Conservation (phyloP, 2,113 vertebrate genomes). For the Ploceus nigricollis region DNA sequence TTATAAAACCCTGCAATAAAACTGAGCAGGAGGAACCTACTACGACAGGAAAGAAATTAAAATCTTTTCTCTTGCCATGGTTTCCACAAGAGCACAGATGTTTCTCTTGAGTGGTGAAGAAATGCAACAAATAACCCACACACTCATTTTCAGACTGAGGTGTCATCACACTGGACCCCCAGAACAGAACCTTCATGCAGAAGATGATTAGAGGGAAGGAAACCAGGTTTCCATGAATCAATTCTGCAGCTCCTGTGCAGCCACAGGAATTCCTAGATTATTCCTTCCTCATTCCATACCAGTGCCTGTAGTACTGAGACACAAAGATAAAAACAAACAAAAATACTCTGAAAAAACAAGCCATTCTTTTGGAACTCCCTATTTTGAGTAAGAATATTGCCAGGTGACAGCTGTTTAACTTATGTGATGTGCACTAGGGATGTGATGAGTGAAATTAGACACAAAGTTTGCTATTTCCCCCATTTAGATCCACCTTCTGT, state of each 20-base stretch:
- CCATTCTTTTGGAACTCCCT: neutral
- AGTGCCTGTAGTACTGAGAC: fast-evolving
- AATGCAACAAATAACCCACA: neutral
- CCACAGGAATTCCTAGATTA: neutral
- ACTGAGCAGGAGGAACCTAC: neutral
- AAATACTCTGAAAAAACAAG: neutral
- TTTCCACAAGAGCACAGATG: neutral
- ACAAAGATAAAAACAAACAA: neutral
- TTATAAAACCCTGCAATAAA: neutral
- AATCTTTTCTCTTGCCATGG: neutral
- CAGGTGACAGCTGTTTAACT: neutral
- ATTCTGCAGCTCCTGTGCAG: neutral
- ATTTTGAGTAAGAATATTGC: neutral
- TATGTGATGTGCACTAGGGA: neutral
- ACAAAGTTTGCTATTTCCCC: neutral
- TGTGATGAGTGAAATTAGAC: neutral
- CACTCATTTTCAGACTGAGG: neutral
- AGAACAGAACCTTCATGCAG: neutral
- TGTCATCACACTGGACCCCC: neutral
- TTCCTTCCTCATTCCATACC: neutral
- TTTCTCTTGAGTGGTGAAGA: neutral
- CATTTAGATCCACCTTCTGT: neutral
- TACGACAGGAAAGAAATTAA: neutral
- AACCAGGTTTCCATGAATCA: neutral
- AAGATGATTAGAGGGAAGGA: neutral